Evolutionary conservation across 2,888 invertebrate species (phyloP), one percentile per base, ranked within the genome.

Genomic region (Spialia ferax): DNA sequence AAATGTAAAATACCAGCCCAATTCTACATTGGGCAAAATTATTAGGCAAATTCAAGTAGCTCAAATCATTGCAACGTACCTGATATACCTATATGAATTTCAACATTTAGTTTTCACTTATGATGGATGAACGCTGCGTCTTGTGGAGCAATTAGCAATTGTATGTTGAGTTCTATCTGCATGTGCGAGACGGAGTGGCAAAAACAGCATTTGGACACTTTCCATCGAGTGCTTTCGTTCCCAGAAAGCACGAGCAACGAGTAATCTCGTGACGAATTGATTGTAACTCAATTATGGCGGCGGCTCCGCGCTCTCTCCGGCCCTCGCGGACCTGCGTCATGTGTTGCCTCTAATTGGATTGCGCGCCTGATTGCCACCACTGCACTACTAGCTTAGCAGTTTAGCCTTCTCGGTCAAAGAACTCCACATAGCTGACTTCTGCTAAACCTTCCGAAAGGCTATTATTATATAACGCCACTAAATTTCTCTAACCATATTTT

Each of bases 201-300:
- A 50, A 50, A 20, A 50, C 0, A 20, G 13, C 22, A 0, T 42
- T 42, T 42, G 3, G 1, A 18, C 15, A 15, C 38, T 42, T 42
- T 15, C 38, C 38, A 42, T 42, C 15, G 4, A 52, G 26, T 23
- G 6, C 26, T 45, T 60, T 26, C 18, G 15, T 48, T 48, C 18
- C 13, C 61, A 32, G 23, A 45, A 45, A 11, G 20, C 48, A 59
- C 13, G 18, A 15, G 71, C 77, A 78, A 76, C 20, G 20, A 20
- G 48, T 48, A 18, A 50, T 79, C 74, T 79, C 81, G 85, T 83
- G 81, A 75, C 83, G 75, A 83, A 86, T 87, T 84, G 84, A 84
- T 86, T 80, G 70, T 84, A 85, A 86, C 78, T 85, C 81, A 83
- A 86, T 88, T 86, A 86, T 69, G 74, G 73, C 70, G 74, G 73